Conservation (phyloP, 2,113 vertebrate genomes). For the Cynopterus brachyotis region DNA sequence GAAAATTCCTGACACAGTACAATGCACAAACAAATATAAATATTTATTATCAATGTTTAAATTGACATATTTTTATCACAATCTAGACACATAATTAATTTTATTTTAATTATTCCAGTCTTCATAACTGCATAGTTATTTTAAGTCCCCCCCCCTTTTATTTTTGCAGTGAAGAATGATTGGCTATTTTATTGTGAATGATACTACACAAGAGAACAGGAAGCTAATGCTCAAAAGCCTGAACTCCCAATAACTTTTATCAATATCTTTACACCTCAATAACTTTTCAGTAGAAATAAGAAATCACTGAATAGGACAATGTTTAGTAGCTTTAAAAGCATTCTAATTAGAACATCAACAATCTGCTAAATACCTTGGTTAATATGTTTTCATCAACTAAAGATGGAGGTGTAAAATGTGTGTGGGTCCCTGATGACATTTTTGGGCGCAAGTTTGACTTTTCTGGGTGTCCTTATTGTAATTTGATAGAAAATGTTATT, state of each 20-base stretch:
- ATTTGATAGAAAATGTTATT: background rate
- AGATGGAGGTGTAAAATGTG: background rate
- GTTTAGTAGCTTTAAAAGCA: background rate
- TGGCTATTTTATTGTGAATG: no score
- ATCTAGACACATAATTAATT: background rate
- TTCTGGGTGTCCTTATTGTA: background rate
- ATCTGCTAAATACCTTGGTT: background rate
- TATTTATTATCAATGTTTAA: background rate
- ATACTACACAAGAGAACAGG: no score
- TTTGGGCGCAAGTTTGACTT: background rate
- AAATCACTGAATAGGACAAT: background rate
- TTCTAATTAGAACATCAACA: background rate
- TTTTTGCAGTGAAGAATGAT: no score
- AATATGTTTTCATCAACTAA: background rate
- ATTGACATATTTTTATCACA: background rate
- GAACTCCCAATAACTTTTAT: background rate
- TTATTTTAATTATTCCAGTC: conserved; percentile 9
- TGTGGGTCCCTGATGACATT: background rate
- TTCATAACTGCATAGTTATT: background rate
- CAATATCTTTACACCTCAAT: background rate
- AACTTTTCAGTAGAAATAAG: background rate
- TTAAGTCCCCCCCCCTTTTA: no score
- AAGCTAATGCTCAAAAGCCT: no score
- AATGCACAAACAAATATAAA: background rate
- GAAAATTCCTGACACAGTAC: background rate